A percentile compares a stretch with the other conserved stretches of the same genome.
These are phyloP conservation scores for Gopherus evgoodei DNA, from an alignment of 2,113 vertebrate genomes.

Conservation along the genomic window DNA sequence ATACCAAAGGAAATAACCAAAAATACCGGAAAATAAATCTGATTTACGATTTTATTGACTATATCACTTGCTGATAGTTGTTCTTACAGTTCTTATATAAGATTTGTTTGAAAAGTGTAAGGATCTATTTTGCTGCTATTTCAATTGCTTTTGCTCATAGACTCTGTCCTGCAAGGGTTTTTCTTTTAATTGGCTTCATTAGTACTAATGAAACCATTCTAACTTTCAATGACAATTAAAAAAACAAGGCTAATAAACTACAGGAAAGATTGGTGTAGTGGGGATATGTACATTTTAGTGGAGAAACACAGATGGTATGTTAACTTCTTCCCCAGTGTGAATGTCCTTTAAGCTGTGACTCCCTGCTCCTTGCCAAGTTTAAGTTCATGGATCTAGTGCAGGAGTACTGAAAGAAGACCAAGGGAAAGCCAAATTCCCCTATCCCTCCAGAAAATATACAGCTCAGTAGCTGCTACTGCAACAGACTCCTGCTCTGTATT, in stretches of 20 bases:
- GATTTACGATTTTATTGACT: neutral
- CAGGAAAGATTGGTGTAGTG: neutral
- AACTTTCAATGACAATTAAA: neutral
- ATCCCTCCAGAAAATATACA: neutral
- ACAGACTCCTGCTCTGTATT: no score
- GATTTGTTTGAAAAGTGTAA: neutral
- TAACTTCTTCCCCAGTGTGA: neutral
- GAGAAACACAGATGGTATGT: neutral
- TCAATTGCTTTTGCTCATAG: neutral
- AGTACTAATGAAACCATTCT: neutral
- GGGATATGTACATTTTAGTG: rapidly evolving
- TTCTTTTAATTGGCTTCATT: neutral
- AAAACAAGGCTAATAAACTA: neutral
- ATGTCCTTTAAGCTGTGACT: neutral
- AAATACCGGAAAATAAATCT: rapidly evolving
- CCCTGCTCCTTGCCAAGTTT: neutral
- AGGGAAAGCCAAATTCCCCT: neutral
- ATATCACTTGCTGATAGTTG: neutral
- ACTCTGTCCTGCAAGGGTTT: no score
- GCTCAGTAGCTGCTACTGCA: neutral
- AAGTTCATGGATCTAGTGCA: neutral
- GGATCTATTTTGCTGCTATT: neutral
- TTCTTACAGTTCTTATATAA: neutral
- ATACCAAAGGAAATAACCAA: neutral
- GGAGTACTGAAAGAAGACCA: neutral